Percentiles rank a stretch among this genome's conserved stretches.
phyloP scores from a whole-genome alignment of 2,113 vertebrate genomes.

The Ochotona princeps region DNA sequence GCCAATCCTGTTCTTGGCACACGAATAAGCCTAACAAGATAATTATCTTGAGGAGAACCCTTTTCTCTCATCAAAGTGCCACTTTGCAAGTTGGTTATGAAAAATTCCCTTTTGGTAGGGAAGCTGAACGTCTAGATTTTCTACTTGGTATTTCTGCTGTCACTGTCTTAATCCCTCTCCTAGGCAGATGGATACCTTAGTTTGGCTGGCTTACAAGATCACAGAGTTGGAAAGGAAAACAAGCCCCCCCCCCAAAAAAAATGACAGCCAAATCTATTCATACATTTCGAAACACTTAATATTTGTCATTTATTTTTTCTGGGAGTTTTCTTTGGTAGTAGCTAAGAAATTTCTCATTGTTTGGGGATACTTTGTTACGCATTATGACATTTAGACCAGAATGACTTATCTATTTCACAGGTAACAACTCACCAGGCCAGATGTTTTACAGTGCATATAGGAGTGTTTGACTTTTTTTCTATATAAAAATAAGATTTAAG shows the following conservation, averaged over 20 bases:
- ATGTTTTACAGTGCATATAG: slow-evolving; percentile 46
- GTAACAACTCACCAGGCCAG: slow-evolving; percentile 25
- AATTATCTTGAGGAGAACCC: slow-evolving; percentile 22
- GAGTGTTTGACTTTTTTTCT: slow-evolving; percentile 34
- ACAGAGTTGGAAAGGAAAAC: background rate
- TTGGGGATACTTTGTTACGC: slow-evolving; percentile 31
- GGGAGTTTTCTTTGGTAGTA: background rate
- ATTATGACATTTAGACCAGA: background rate
- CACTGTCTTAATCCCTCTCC: background rate
- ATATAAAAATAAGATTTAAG: slow-evolving; percentile 42
- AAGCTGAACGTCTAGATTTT: slow-evolving; percentile 19
- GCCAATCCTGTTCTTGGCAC: background rate
- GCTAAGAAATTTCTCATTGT: slow-evolving; percentile 8
- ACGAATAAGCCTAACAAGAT: slow-evolving; percentile 23
- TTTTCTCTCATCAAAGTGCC: slow-evolving; percentile 2
- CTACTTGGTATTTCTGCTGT: slow-evolving; percentile 3
- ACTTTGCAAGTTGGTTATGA: slow-evolving; percentile 2
- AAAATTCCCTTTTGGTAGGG: slow-evolving; percentile 49
- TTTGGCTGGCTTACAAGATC: background rate
- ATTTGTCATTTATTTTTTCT: background rate
- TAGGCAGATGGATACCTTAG: background rate
- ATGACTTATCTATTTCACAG: slow-evolving; percentile 22
- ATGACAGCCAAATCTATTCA: background rate
- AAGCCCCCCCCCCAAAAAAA: background rate
- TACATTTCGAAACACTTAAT: slow-evolving; percentile 23